Evolutionary conservation across 2,888 invertebrate species (phyloP).

Genomic region (Conomelus anceps): DNA sequence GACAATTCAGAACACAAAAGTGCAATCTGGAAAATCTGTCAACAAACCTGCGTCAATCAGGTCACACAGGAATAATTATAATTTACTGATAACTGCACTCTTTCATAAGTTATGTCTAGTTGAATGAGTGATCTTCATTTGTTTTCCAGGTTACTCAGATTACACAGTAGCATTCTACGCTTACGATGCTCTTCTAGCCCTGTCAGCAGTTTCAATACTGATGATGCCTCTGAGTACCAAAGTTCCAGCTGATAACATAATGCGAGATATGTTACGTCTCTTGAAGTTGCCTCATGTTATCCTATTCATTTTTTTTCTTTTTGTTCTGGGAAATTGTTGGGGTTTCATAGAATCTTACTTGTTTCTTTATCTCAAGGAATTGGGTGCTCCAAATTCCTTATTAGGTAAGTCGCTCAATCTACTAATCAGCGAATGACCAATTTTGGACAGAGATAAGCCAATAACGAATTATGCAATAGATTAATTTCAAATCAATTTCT

Average conservation of each 20-base stretch:
- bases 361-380: conserved; percentile 76
- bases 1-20: too few relatives aligned
- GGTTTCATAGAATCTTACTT: conserved; percentile 85
- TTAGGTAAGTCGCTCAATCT: conserved; percentile 60
- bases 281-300: conserved; percentile 73
- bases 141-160: conserved; percentile 62
- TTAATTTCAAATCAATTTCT: too few relatives aligned
- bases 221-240: conserved; percentile 73
- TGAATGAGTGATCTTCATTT: neutral
- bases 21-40: too few relatives aligned
- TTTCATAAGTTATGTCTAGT: neutral
- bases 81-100: too few relatives aligned
- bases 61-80: too few relatives aligned
- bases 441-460: too few relatives aligned
- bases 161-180: conserved; percentile 84
- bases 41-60: too few relatives aligned
- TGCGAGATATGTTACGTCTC: conserved; percentile 65
- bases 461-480: too few relatives aligned
- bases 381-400: conserved; percentile 75
- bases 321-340: conserved; percentile 77
- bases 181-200: conserved; percentile 63
- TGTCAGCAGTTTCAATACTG: conserved; percentile 66
- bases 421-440: neutral
- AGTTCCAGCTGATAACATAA: conserved; percentile 68
- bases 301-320: conserved; percentile 72